Conservation (phyloP, 2,888 invertebrate species). For the Pachymerium ferrugineum region DNA sequence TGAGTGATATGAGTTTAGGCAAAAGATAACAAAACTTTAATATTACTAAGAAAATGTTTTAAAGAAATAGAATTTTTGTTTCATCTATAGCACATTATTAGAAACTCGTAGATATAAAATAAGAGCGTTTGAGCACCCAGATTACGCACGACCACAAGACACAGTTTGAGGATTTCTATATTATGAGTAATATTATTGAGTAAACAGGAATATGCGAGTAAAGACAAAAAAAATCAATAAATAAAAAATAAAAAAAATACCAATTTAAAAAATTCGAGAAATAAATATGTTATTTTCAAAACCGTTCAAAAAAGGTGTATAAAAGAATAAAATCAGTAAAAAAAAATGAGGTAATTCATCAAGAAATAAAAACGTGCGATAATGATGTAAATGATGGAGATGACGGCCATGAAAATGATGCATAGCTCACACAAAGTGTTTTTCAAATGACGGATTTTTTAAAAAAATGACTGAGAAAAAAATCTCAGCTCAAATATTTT, state of each 20-base stretch:
- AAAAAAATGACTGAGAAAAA: too few species aligned
- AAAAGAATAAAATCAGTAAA: neutral
- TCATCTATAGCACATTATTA: neutral
- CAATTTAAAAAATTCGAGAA: neutral
- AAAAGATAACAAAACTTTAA: conserved; percentile 20
- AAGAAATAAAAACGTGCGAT: too few species aligned
- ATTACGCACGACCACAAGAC: conserved; percentile 10
- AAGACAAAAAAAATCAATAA: neutral
- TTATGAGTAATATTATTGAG: neutral
- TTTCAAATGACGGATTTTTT: conserved; percentile 3
- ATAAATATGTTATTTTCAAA: too few species aligned
- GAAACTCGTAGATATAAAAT: conserved; percentile 17
- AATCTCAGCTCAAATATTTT: too few species aligned
- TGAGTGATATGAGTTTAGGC: neutral
- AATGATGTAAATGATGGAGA: neutral
- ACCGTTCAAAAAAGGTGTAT: neutral
- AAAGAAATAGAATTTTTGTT: conserved; percentile 6
- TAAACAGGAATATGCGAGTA: neutral
- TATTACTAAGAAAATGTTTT: neutral
- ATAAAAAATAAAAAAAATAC: neutral
- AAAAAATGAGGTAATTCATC: neutral
- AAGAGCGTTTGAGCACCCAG: conserved; percentile 22
- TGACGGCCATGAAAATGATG: neutral
- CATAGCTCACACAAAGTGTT: neutral
- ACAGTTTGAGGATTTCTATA: neutral